Conservation (phyloP, 2,797 vertebrate species). For the Chelmon rostratus region DNA sequence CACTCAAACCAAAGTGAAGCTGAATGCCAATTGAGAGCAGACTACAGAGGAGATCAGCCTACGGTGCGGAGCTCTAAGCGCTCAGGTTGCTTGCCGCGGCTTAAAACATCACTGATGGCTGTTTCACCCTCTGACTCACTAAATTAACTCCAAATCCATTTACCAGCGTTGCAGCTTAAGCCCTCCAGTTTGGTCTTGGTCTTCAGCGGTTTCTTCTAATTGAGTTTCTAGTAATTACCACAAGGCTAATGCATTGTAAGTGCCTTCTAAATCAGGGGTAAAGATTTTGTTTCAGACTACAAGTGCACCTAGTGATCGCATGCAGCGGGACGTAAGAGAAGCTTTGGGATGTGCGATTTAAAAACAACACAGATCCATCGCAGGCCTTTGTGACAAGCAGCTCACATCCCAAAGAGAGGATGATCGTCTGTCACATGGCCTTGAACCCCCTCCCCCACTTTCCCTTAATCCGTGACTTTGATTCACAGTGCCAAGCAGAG, state of each 20-base stretch:
- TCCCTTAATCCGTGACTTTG: slow-evolving; percentile 74
- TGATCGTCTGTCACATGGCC: slow-evolving; percentile 43
- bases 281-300: slow-evolving; percentile 84
- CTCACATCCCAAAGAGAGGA: slow-evolving; percentile 46
- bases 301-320: slow-evolving; percentile 69
- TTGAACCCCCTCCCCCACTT: slow-evolving; percentile 31
- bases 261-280: slow-evolving; percentile 86
- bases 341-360: slow-evolving; percentile 40
- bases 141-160: slow-evolving; percentile 85
- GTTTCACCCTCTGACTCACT: slow-evolving; percentile 85
- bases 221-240: slow-evolving; percentile 88
- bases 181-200: slow-evolving; percentile 82
- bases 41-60: slow-evolving; percentile 62
- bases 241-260: slow-evolving; percentile 86
- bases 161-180: slow-evolving; percentile 83
- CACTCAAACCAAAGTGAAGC: slow-evolving; percentile 61
- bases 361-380: slow-evolving; percentile 22
- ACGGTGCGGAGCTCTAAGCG: slow-evolving; percentile 54
- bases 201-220: slow-evolving; percentile 85
- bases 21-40: slow-evolving; percentile 62
- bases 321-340: slow-evolving; percentile 54
- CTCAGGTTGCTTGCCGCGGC: slow-evolving; percentile 73
- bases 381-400: slow-evolving; percentile 46
- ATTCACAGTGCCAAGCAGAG: slow-evolving; percentile 66
- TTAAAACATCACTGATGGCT: slow-evolving; percentile 82